Evolutionary conservation across 2,888 invertebrate genomes (phyloP), one percentile per base, ranked within the genome.

Genomic region (Bibio marci): DNA sequence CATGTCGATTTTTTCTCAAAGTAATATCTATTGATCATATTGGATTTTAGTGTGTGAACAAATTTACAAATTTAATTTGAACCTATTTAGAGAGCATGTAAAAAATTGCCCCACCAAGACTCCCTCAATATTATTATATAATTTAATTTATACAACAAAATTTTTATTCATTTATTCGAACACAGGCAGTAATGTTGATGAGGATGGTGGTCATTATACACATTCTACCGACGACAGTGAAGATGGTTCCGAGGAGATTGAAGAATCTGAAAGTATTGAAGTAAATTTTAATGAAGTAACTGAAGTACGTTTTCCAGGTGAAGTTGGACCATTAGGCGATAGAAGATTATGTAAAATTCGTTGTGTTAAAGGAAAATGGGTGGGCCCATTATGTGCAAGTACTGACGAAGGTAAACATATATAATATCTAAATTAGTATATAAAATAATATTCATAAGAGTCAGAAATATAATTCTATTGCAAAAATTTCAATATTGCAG

Each of bases 281-380:
- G 49, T 56, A 45, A 58, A 59, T 44, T 62, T 62, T 44, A 57
- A 57, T 36, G 62, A 62, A 49, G 61, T 62, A 26, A 58, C 58
- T 10, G 62, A 62, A 48, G 59, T 62, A 42, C 61, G 62, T 44
- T 83, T 83, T 58, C 75, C 78, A n/a, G 81, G 80, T 14, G 68
- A 79, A 45, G 74, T 82, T 45, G 79, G 80, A 11, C 78, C 80
- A 3, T 60, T 78, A 42, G 76, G 76, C 45, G 80, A 80, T 54
- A 67, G 73, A 41, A 65, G 80, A 19, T 69, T 80, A 40, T 85
- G 85, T 60, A 85, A 85, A 60, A 80, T 85, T 46, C 82, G 83
- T 57, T 85, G 85, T 54, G 75, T 83, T 43, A 80, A 78, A 53
- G 83, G 83, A 34, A 76, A 80, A 55, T 85, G 85, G 85, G 79